These are phyloP conservation scores for Agrypnus murinus DNA, from an alignment of 2,888 invertebrate species.

Conservation along the genomic window DNA sequence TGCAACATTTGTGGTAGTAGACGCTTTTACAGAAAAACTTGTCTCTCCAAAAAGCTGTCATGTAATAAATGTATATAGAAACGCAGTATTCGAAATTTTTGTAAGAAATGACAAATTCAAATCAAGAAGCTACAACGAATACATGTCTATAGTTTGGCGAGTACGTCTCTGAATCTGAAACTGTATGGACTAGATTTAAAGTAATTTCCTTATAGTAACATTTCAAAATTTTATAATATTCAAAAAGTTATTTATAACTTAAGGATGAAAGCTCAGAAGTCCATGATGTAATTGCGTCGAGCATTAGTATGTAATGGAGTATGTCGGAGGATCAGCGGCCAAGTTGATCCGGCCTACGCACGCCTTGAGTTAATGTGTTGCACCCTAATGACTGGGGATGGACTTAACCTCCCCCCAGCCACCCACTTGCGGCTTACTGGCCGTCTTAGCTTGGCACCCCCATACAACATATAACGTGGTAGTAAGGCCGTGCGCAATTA, in stretches of 20 bases:
- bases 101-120: too few relatives aligned
- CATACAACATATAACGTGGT: too few relatives aligned
- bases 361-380: conserved; percentile 69
- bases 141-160: too few relatives aligned
- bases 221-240: conserved; percentile 30
- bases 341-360: conserved; percentile 68
- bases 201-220: too few relatives aligned
- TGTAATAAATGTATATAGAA: too few relatives aligned
- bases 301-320: conserved; percentile 70
- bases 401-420: conserved; percentile 57
- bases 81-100: too few relatives aligned
- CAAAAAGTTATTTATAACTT: conserved; percentile 47
- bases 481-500: conserved; percentile 68
- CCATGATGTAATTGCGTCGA: conserved; percentile 57
- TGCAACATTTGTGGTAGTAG: too few relatives aligned
- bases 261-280: conserved; percentile 47
- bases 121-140: too few relatives aligned
- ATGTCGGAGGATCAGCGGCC: conserved; percentile 66
- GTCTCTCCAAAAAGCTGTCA: too few relatives aligned
- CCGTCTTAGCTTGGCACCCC: conserved; percentile 61
- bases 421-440: conserved; percentile 62
- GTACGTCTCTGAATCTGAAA: too few relatives aligned
- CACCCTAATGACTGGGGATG: conserved; percentile 68
- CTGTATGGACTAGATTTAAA: too few relatives aligned
- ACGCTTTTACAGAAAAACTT: too few relatives aligned